Conservation (phyloP, 2,113 vertebrate genomes). For the Tonatia bakeri region DNA sequence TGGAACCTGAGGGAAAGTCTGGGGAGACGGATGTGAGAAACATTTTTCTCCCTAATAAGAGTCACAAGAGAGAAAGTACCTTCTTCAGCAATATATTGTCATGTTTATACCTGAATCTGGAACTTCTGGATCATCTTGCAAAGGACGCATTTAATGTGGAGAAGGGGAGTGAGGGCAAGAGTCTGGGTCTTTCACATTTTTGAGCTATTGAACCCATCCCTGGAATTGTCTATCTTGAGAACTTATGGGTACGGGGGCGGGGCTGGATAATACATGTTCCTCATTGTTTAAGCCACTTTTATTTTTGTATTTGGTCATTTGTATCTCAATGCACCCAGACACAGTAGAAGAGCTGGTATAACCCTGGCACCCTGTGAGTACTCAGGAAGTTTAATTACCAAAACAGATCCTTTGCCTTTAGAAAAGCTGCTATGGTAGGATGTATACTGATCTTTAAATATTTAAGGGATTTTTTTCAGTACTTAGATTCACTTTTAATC, state of each 20-base stretch:
- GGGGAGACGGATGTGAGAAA: background rate
- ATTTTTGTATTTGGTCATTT: conserved; percentile 23
- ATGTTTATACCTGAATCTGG: background rate
- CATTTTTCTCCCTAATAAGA: background rate
- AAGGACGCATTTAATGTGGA: background rate
- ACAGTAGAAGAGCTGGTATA: background rate
- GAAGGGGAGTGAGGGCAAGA: background rate
- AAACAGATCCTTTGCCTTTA: background rate
- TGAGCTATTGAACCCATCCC: background rate
- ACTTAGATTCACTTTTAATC: conserved; percentile 1
- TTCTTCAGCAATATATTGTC: background rate
- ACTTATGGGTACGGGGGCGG: background rate
- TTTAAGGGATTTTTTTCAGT: background rate
- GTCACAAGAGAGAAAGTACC: background rate
- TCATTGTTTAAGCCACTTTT: background rate
- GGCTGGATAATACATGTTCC: background rate
- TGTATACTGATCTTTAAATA: background rate
- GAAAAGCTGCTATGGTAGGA: background rate
- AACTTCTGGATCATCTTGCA: background rate
- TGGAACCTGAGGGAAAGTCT: background rate
- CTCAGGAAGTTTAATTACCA: background rate
- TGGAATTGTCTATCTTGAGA: background rate
- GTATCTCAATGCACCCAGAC: background rate
- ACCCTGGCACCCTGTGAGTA: background rate
- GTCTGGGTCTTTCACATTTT: background rate